Base-by-base conservation (phyloP, 1,140 invertebrate species). In the Pomacea maculata region DNA sequence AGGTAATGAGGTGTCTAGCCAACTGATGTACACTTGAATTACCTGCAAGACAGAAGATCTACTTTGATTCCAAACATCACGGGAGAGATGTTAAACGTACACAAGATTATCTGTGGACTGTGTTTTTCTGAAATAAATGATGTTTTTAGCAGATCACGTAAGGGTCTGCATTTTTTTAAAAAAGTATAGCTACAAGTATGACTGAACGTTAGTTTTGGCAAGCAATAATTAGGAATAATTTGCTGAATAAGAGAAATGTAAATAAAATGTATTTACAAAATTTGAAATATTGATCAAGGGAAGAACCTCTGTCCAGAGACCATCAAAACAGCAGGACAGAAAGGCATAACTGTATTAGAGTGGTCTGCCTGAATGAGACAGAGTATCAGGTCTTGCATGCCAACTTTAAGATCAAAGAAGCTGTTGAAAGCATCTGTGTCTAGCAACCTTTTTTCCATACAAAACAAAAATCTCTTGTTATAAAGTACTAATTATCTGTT, bases 11-110 rank as follows among this genome's bases (percentile, higher is more conserved):
- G 77, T 2, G 72, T 82, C 72, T 19, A 55, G 12, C 86, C 86
- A 87, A 15, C 63, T 80, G 34, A 88, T 74, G 70, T 88, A 88
- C 19, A 86, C 74, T 80, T 88, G 87, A 1, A 83, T 73, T 8
- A 87, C 85, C 86, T 87, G 70, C 9, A 75, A 80, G 25, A 68
- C 63, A 75, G 73, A 81, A 67, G 8, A 45, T 54, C 19, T 11
- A 34, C 67, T 70, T 25, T 6, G 10, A 70, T 70, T 34, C 21
- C n/a, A 70, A 25, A 34, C 21, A 21, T 14, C 67, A 10, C 34
- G 6, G 34, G 34, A 45, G 34, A 45, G 3, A 12, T 70, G 12
- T 70, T 17, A 2, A 65, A 65, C 34, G 3, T 45, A 45, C 34
- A 45, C 34, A 45, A 45, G 34, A 65, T n/a, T 17, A 19, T 65